A percentile compares a stretch with the other conserved stretches of the same genome.
Conservation (phyloP, 2,113 vertebrate genomes). For the Galbula dea region DNA sequence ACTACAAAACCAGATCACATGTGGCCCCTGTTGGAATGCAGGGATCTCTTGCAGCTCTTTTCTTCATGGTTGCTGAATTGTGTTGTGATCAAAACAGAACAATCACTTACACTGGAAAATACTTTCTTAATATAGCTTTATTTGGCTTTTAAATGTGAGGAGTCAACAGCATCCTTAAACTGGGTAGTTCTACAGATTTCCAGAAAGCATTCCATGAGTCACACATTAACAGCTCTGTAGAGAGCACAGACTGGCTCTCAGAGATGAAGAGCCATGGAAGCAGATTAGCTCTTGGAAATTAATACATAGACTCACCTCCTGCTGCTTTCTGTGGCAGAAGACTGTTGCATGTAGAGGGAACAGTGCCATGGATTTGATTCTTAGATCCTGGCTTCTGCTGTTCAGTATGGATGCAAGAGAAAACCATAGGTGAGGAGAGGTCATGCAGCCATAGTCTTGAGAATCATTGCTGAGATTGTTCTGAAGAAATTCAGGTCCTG, state of each 20-base stretch:
- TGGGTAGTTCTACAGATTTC: background rate
- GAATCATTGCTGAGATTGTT: background rate
- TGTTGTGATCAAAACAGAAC: background rate
- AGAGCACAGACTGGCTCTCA: background rate
- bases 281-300: background rate
- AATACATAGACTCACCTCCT: background rate
- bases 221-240: background rate
- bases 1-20: rapidly evolving
- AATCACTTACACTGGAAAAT: background rate
- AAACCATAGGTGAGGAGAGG: background rate
- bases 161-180: slow-evolving; percentile 10
- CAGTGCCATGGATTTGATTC: background rate
- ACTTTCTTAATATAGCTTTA: background rate
- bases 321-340: background rate
- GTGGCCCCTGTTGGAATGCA: background rate
- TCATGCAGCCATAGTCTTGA: background rate
- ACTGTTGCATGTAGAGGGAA: background rate
- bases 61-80: background rate
- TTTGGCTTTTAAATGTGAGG: background rate
- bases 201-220: background rate
- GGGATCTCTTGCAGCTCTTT: background rate
- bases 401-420: background rate
- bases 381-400: background rate
- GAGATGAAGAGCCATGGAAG: background rate
- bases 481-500: background rate